Base-by-base conservation (phyloP, 2,888 invertebrate genomes). In the Plagodis pulveraria region DNA sequence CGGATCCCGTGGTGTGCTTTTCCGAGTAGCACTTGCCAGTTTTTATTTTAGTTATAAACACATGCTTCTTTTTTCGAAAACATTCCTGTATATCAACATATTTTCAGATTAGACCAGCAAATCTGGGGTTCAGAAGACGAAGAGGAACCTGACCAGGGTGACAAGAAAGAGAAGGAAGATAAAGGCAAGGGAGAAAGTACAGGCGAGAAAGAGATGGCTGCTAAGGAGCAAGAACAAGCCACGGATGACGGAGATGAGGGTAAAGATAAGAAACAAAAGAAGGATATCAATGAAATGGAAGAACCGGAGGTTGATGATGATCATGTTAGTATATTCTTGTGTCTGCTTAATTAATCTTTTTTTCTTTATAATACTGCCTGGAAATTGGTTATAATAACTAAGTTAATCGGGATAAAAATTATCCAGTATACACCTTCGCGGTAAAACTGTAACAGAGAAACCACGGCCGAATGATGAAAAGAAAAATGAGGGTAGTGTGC, bases 121-220 rank as follows among this genome's bases (percentile, higher is more conserved):
- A 95, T 96, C 72, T 97, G 96, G 96, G 96, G 96, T 5, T 96
- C 97, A 5, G 98, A 98, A 76, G 96, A 97, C 43, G 96, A 97
- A 72, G 94, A 96, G 54, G 95, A 95, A 5, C 83, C 93, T 33
- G 93, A 94, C 0, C 92, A 94, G 35, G 93, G 94, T 22, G 88
- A 93, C 50, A 85, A 93, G 72, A 91, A 93, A 69, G 94, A 95
- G 9, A 94, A 95, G 64, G 94, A 95, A 65, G 94, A 95, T 66
- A 93, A 93, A 60, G 94, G 94, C 51, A 87, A 84, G 68, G 94
- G 95, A n/a, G 94, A 95, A 73, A 93, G 94, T 70, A 91, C 94
- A 52, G 94, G 94, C 9, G 94, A 95, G 67, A 95, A 96, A 77
- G 95, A 97, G 80, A 93, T 96, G 77, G 95, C 95, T 41, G 97